Evolutionary conservation across 1,140 invertebrate genomes (phyloP), one percentile per base, ranked within the genome.

Genomic region (Zaprionus africanus): DNA sequence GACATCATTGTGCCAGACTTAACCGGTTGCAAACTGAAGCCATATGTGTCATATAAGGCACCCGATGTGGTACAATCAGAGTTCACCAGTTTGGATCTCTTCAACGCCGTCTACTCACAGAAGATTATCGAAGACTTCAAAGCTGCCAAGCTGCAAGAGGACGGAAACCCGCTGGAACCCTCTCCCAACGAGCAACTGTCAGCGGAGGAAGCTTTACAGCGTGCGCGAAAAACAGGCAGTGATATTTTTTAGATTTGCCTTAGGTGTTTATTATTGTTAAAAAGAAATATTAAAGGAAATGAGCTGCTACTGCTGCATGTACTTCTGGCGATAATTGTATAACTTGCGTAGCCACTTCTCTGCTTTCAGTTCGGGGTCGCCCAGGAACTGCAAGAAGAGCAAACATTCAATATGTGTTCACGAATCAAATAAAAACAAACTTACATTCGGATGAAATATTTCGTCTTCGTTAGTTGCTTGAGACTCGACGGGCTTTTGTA

Each of bases 1-100:
- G 96, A 99, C 92, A 88, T 99, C 15, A 95, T 99, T 72, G 98
- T 99, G 17, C 98, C 98, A 1, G 95, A 99, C 92, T 93, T 99
- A 5, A 96, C 94, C 78, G 95, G 94, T 71, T 97, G 95, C 88
- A 92, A 96, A 93, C 93, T 99, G 26, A 98, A 98, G 93, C 97
- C 98, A 0, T 99, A 99, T 91, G 98, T 99, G 0, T 97, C 97
- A 0, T 99, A 99, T 82, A 95, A 94, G 93, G 94, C 95, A 0
- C 93, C 94, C 11, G 95, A 97, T 62, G 94, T 98, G 4, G 90
- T 93, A 13, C 96, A 98, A 92, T 94, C 95, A 9, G 95, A 97
- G 92, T 98, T 98, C 79, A 98, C 97, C 15, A 93, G 98, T 9
- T 91, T 97, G 93, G 95, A 98, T 91, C 93, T 99, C 17, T 99